A percentile compares a stretch with the other conserved stretches of the same genome.
Conservation (phyloP, 2,888 invertebrate genomes). For the Plebejus anna region DNA sequence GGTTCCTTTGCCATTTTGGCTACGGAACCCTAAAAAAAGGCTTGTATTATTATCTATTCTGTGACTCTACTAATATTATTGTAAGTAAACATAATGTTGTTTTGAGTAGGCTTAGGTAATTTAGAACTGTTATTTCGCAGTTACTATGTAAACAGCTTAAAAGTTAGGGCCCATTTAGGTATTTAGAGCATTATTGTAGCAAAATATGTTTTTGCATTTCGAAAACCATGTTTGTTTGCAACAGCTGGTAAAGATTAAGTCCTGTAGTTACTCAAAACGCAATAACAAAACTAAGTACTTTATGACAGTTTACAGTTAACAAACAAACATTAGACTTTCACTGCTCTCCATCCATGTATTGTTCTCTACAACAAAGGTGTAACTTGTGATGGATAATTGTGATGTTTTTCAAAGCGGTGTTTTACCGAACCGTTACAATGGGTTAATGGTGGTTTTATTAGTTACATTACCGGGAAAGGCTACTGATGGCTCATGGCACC, state of each 20-base stretch:
- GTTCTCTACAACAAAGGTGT: constrained; percentile 21
- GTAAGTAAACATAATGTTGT: not conserved
- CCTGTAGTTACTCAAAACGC: not conserved
- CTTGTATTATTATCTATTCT: too few species aligned
- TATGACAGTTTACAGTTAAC: constrained; percentile 1
- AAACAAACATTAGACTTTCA: constrained; percentile 18
- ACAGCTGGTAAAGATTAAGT: not conserved
- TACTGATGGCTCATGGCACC: not conserved
- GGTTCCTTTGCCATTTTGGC: too few species aligned
- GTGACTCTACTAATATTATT: not conserved
- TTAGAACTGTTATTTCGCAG: not conserved
- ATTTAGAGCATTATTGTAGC: not conserved
- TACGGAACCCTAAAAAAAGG: too few species aligned
- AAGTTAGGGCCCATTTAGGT: not conserved
- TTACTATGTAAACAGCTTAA: not conserved
- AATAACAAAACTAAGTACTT: constrained; percentile 1
- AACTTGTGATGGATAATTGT: not conserved
- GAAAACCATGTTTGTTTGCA: not conserved
- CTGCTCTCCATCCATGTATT: constrained; percentile 6
- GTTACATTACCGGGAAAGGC: not conserved
- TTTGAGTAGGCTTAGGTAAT: not conserved
- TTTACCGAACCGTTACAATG: constrained; percentile 12
- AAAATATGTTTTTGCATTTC: constrained; percentile 4
- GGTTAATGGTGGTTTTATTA: not conserved
- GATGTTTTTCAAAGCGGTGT: constrained; percentile 1